These are phyloP conservation scores for Paradisaea rubra DNA, from an alignment of 2,113 vertebrate genomes.

Conservation along the genomic window DNA sequence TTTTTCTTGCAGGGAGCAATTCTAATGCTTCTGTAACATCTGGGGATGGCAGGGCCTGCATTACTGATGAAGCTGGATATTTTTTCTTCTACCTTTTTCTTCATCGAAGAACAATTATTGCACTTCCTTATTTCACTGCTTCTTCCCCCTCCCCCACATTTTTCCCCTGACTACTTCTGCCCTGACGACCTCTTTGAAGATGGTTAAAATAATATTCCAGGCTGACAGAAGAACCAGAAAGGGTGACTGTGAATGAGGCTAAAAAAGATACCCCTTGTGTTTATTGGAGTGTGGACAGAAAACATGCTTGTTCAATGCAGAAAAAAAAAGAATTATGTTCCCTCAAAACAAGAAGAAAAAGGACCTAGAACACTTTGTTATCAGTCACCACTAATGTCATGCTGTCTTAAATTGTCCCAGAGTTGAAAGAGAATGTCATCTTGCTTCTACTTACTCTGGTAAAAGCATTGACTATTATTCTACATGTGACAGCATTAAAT, in stretches of 20 bases:
- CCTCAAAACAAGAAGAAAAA: background rate
- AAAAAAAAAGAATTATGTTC: background rate
- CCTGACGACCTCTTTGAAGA: conserved; percentile 65
- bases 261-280: background rate
- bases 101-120: conserved; percentile 69
- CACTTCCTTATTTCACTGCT: conserved; percentile 49
- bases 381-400: background rate
- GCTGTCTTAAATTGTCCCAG: background rate
- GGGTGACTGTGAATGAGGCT: background rate
- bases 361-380: background rate
- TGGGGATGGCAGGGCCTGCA: conserved; percentile 52
- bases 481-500: background rate
- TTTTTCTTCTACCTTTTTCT: conserved; percentile 39
- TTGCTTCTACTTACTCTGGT: background rate
- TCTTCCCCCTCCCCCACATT: background rate
- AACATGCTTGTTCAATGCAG: background rate
- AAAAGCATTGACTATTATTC: background rate
- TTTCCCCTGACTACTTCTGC: background rate
- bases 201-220: conserved; percentile 76
- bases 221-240: conserved; percentile 25
- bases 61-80: conserved; percentile 52
- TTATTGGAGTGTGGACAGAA: background rate
- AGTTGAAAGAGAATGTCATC: background rate
- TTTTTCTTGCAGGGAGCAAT: conserved; percentile 75
- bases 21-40: conserved; percentile 65